Evolutionary conservation across 2,888 invertebrate species (phyloP).

Genomic region (Mellilla xanthometata): DNA sequence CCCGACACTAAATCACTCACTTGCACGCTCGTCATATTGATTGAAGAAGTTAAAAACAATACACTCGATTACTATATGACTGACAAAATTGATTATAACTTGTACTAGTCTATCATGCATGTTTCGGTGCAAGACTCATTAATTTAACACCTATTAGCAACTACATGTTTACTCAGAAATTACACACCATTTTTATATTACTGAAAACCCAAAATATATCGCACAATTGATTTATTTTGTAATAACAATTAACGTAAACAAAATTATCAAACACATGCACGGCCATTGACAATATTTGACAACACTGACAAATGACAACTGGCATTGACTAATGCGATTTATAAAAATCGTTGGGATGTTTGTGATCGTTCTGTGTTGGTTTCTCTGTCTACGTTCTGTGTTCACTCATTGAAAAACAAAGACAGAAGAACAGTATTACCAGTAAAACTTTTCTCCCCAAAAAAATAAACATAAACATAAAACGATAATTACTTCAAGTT

Average conservation of each 20-base stretch:
- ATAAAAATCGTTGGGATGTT: too few relatives aligned
- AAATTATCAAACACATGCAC: neutral
- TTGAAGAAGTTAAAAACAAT: too few relatives aligned
- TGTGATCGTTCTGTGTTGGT: too few relatives aligned
- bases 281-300: neutral
- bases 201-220: neutral
- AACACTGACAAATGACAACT: neutral
- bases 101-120: neutral
- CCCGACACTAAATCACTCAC: slow-evolving; percentile 92
- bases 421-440: too few relatives aligned
- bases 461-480: too few relatives aligned
- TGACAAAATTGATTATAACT: neutral
- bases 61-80: neutral
- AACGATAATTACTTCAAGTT: too few relatives aligned
- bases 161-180: neutral
- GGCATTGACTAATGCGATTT: too few relatives aligned
- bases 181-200: neutral
- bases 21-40: slow-evolving; percentile 58
- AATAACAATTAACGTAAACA: slow-evolving; percentile 2
- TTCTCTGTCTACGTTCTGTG: too few relatives aligned
- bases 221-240: slow-evolving; percentile 1
- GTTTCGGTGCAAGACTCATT: neutral
- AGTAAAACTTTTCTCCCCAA: too few relatives aligned
- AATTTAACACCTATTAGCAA: neutral
- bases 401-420: too few relatives aligned